Evolutionary conservation across 1,140 invertebrate species (phyloP).

Genomic region (Drosophila hydei): DNA sequence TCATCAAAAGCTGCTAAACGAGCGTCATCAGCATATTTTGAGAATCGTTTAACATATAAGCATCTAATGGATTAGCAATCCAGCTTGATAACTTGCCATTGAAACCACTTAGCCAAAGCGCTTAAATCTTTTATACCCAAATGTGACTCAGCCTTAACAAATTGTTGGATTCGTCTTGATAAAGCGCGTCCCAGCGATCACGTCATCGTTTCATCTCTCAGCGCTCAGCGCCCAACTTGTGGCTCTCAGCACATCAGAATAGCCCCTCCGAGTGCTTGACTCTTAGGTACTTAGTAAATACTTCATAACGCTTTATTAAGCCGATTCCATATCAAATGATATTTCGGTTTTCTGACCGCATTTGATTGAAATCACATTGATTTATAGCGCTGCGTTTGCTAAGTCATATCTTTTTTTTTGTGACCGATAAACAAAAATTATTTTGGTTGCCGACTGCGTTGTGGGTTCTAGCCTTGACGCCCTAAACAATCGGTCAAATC

Average conservation of each 20-base stretch:
- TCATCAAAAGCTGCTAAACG: not conserved
- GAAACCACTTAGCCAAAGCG: conserved; percentile 47
- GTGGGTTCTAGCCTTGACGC: conserved; percentile 56
- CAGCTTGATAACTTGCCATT: conserved; percentile 66
- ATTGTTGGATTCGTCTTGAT: conserved; percentile 24
- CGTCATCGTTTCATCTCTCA: conserved; percentile 46
- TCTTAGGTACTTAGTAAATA: not conserved
- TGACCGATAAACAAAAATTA: conserved; percentile 33
- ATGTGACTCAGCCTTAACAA: conserved; percentile 30
- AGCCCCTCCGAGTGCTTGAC: not conserved
- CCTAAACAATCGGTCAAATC: conserved; percentile 66
- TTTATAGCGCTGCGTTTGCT: not conserved
- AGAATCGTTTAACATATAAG: conserved; percentile 49
- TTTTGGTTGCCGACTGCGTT: conserved; percentile 21
- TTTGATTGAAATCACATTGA: conserved; percentile 18
- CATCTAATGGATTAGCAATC: conserved; percentile 50
- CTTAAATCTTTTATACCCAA: conserved; percentile 31
- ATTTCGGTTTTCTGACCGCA: not conserved
- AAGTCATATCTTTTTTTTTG: conserved; percentile 1
- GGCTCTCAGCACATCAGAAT: not conserved
- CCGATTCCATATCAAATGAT: not conserved
- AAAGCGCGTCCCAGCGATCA: conserved; percentile 46
- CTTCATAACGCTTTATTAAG: not conserved
- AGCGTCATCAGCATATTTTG: conserved; percentile 51
- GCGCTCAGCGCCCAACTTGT: too few species aligned